These are phyloP conservation scores for Oryzias dopingdopingensis DNA, from an alignment of 2,797 vertebrate genomes.

Conservation along the genomic window DNA sequence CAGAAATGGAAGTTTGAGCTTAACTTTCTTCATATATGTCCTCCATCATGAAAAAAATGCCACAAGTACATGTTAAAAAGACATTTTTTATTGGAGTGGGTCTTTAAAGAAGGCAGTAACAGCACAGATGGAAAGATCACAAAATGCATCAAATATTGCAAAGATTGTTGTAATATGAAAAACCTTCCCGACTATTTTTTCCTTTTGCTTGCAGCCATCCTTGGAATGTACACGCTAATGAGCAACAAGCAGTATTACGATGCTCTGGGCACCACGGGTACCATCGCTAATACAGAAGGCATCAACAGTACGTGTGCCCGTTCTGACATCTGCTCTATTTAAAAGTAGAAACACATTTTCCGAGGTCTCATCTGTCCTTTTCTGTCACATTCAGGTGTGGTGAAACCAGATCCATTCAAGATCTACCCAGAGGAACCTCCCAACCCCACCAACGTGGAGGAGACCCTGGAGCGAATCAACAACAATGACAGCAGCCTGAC, in stretches of 20 bases:
- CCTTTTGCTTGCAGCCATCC: slow-evolving; percentile 83
- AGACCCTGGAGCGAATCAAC: slow-evolving; percentile 84
- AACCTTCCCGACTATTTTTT: not conserved
- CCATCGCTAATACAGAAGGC: slow-evolving; percentile 92
- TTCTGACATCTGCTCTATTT: not conserved
- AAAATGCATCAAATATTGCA: not conserved
- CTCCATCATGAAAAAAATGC: too few relatives aligned
- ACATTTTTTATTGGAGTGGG: too few relatives aligned
- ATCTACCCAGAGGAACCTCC: slow-evolving; percentile 91
- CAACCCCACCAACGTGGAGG: slow-evolving; percentile 90
- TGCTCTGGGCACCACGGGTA: slow-evolving; percentile 86
- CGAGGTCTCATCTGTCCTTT: not conserved
- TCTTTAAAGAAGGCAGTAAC: not conserved
- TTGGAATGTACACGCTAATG: slow-evolving; percentile 98
- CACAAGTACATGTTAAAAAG: too few relatives aligned
- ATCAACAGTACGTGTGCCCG: slow-evolving; percentile 88
- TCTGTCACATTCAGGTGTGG: slow-evolving; percentile 80
- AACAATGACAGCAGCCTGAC: slow-evolving; percentile 83
- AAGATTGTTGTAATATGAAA: slow-evolving; percentile 4
- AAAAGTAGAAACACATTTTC: not conserved
- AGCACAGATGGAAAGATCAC: not conserved
- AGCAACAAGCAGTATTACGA: slow-evolving; percentile 99
- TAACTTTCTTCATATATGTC: too few relatives aligned
- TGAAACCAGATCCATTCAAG: slow-evolving; percentile 90
- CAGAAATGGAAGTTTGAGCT: too few relatives aligned